Evolutionary conservation across 2,888 invertebrate genomes (phyloP), one percentile per base, ranked within the genome.

Genomic region (Dendrolimus houi): DNA sequence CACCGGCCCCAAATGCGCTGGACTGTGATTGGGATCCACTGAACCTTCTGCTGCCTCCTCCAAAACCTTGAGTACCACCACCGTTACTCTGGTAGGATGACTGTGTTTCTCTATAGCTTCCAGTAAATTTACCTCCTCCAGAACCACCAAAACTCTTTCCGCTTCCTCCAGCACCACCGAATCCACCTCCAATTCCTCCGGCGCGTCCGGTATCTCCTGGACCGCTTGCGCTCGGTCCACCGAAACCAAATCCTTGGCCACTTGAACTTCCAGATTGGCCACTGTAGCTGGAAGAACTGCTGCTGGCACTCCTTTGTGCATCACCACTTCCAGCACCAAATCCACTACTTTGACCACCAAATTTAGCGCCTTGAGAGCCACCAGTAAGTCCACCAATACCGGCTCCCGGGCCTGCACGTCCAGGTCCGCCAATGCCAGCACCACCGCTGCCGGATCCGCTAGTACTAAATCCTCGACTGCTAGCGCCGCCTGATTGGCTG

Each of bases 21-120:
- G 55, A 12, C 9, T 55, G 47, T 1, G 54, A 41, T 52, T 56
- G 56, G 12, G 55, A 53, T n/a, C 54, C 54, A 12, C 29, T n/a
- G 41, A 41, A 12, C 7, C 52, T 52, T 29, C 29, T 29, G 52
- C 41, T 52, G 9, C 12, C 12, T 47, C 9, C 47, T 12, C 47
- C 47, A 47, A 47, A 47, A 47, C 47, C 9, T 9, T 47, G 47
- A 12, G 9, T 6, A 7, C 54, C 52, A 52, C 13, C 40, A 40
- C 52, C 47, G 12, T 8, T 47, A 41, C 62, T 69, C 52, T 77
- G 67, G 56, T 64, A 70, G 0, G 72, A 68, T 42, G 61, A 66
- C 9, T 71, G 75, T 8, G 74, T 71, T 62, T 76, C 72, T 57
- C 75, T 71, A 41, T 62, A 73, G 47, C 65, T 63, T 41, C 64